A percentile compares a stretch with the other conserved stretches of the same genome.
phyloP scores from a whole-genome alignment of 2,113 vertebrate genomes.

The Jacana jacana region DNA sequence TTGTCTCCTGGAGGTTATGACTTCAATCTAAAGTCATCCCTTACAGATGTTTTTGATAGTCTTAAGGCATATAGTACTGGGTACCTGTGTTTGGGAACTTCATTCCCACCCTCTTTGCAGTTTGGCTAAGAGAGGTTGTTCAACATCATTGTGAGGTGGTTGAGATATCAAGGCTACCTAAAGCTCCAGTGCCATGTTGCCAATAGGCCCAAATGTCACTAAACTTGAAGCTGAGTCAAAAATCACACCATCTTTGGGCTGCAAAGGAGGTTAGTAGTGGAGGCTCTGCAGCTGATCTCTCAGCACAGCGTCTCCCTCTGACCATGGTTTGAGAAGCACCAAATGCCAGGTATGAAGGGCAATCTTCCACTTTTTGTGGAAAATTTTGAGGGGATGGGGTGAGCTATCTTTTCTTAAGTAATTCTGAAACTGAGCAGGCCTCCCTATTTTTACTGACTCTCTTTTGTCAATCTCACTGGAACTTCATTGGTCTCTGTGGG shows the following conservation, averaged over 20 bases:
- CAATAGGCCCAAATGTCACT: not conserved
- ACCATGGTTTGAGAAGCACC: not conserved
- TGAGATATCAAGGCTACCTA: not conserved
- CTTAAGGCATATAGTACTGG: not conserved
- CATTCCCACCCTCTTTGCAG: not conserved
- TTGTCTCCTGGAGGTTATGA: not conserved
- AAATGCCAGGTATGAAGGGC: not conserved
- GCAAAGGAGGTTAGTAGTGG: not conserved
- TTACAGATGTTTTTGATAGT: not conserved
- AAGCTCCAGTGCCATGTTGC: rapidly evolving
- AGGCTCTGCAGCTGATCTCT: not conserved
- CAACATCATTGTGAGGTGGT: rapidly evolving
- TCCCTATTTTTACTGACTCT: not conserved
- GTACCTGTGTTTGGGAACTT: not conserved
- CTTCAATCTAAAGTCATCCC: not conserved
- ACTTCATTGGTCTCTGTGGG: not conserved
- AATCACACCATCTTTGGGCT: not conserved
- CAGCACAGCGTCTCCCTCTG: not conserved
- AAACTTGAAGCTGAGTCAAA: not conserved
- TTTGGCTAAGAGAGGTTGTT: not conserved
- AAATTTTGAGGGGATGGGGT: not conserved
- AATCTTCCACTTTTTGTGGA: not conserved
- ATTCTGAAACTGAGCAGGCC: not conserved
- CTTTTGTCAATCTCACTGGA: not conserved
- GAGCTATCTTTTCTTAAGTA: not conserved